These are phyloP conservation scores for Enteromius unitaeniatus DNA, from an alignment of 2,797 vertebrate genomes.

Conservation along the genomic window DNA sequence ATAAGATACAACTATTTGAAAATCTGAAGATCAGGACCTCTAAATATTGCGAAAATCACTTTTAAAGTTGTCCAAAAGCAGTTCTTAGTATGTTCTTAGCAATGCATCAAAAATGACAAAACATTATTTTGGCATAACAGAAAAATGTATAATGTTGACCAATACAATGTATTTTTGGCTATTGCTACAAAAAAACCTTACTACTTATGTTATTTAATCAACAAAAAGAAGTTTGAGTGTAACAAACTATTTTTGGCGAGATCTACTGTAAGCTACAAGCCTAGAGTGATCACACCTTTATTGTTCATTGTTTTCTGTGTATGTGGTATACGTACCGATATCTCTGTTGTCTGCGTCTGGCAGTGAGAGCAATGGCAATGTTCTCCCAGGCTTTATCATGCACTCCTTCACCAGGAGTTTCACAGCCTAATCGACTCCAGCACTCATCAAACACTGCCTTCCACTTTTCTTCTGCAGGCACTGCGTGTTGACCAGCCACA, in stretches of 20 bases:
- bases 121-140: too few relatives aligned
- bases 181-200: too few relatives aligned
- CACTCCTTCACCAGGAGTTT: slow-evolving; percentile 81
- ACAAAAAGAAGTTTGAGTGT: neutral
- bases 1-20: too few relatives aligned
- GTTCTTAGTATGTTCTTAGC: too few relatives aligned
- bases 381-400: slow-evolving; percentile 87
- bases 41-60: too few relatives aligned
- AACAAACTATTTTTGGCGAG: neutral
- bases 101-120: too few relatives aligned
- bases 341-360: slow-evolving; percentile 79
- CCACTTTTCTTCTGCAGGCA: slow-evolving; percentile 85
- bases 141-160: too few relatives aligned
- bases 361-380: slow-evolving; percentile 86
- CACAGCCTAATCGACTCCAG: slow-evolving; percentile 86
- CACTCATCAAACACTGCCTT: slow-evolving; percentile 87
- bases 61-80: too few relatives aligned
- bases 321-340: slow-evolving; percentile 74
- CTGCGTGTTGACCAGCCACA: slow-evolving; percentile 80
- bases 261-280: neutral
- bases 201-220: neutral
- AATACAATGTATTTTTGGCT: too few relatives aligned
- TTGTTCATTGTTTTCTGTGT: neutral
- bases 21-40: too few relatives aligned
- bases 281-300: neutral